Evolutionary conservation across 2,888 invertebrate genomes (phyloP).

Genomic region (Agriopis leucophaearia): DNA sequence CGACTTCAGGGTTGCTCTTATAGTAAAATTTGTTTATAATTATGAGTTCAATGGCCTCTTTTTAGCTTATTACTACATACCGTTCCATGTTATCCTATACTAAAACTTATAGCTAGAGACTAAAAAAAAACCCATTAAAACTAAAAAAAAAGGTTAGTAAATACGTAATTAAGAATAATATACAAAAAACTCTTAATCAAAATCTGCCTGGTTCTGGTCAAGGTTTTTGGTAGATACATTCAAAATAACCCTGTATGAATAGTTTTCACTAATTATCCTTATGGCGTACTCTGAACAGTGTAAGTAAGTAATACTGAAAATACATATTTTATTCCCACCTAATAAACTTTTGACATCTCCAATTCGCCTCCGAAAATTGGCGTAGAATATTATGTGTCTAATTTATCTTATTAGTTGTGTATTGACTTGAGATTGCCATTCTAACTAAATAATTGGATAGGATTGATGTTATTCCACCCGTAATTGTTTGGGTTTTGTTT

Average conservation of each 20-base stretch:
- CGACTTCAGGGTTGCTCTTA: too few species aligned
- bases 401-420: constrained; percentile 60
- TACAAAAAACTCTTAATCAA: too few species aligned
- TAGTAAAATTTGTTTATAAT: too few species aligned
- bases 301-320: background rate
- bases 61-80: too few species aligned
- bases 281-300: background rate
- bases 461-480: constrained; percentile 65
- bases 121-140: too few species aligned
- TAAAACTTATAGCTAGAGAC: too few species aligned
- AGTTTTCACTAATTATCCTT: background rate
- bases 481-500: constrained; percentile 62
- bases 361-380: background rate
- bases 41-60: too few species aligned
- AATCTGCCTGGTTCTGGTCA: too few species aligned
- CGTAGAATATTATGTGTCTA: constrained; percentile 41
- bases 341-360: constrained; percentile 8
- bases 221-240: too few species aligned
- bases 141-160: too few species aligned
- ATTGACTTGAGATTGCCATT: constrained; percentile 54
- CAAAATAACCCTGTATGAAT: background rate
- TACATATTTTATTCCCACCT: constrained; percentile 3
- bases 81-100: too few species aligned
- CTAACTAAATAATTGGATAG: constrained; percentile 68
- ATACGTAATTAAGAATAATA: too few species aligned